These are phyloP conservation scores for Centruroides vittatus DNA, from an alignment of 1,140 invertebrate species.

Conservation along the genomic window DNA sequence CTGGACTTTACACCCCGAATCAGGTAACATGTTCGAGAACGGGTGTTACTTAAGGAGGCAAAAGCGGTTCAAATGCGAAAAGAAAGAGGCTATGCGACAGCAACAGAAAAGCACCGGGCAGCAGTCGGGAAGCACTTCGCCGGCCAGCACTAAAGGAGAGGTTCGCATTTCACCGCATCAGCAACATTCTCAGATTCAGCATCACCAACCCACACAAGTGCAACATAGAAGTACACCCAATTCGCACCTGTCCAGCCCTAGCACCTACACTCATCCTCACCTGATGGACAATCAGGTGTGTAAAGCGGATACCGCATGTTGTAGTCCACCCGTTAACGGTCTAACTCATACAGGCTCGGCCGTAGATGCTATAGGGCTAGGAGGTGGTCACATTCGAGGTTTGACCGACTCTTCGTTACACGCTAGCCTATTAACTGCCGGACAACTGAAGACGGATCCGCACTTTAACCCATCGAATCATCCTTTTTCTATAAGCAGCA, in stretches of 20 bases:
- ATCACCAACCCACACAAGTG: conserved; percentile 29
- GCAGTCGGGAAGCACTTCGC: conserved; percentile 26
- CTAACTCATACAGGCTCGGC: not conserved
- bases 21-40: conserved; percentile 99
- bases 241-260: conserved; percentile 24
- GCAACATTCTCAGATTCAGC: conserved; percentile 24
- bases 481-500: conserved; percentile 85
- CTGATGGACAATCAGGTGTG: conserved; percentile 5
- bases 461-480: conserved; percentile 47
- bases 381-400: not conserved
- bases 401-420: conserved; percentile 13
- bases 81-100: conserved; percentile 71
- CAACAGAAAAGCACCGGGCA: conserved; percentile 33
- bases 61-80: conserved; percentile 96
- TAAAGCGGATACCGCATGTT: conserved; percentile 21
- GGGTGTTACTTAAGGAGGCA: conserved; percentile 93
- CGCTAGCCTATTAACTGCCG: conserved; percentile 20
- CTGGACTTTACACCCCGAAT: conserved; percentile 96
- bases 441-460: conserved; percentile 23
- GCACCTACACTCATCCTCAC: conserved; percentile 6
- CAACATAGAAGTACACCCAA: conserved; percentile 8
- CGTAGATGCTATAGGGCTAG: not conserved
- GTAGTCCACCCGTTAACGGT: conserved; percentile 19
- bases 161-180: conserved; percentile 9
- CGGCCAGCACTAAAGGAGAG: conserved; percentile 26